Conservation (phyloP, 2,888 invertebrate genomes). For the Scaptomyza reducta region DNA sequence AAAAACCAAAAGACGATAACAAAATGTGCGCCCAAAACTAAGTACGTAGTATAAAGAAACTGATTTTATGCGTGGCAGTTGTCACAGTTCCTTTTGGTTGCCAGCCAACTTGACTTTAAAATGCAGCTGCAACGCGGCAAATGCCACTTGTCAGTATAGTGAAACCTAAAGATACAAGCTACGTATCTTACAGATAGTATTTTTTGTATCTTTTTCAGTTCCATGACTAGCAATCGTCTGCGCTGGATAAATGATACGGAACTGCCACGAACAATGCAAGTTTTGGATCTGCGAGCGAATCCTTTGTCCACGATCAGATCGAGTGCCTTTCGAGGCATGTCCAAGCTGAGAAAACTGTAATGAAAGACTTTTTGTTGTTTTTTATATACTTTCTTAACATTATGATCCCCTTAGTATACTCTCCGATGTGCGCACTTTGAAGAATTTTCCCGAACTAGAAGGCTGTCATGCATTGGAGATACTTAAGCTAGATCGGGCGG, state of each 20-base stretch:
- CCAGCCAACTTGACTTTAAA: constrained; percentile 67
- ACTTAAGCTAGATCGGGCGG: constrained; percentile 92
- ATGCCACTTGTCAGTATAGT: constrained; percentile 66
- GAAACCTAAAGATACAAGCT: constrained; percentile 41
- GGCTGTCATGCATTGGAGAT: constrained; percentile 92
- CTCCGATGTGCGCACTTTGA: constrained; percentile 92
- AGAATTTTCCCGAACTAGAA: constrained; percentile 92
- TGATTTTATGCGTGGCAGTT: constrained; percentile 59
- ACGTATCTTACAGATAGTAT: constrained; percentile 10
- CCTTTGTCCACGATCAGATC: constrained; percentile 89
- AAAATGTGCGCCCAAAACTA: constrained; percentile 50
- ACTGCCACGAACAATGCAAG: constrained; percentile 89
- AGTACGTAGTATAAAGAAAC: constrained; percentile 24
- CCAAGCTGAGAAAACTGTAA: constrained; percentile 91
- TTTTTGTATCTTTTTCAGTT: constrained; percentile 84
- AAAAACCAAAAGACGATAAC: constrained; percentile 55
- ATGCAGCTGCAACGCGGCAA: constrained; percentile 60
- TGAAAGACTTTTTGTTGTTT: too few species aligned
- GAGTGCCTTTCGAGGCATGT: constrained; percentile 90
- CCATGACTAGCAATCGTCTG: constrained; percentile 92
- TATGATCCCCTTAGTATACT: constrained; percentile 87
- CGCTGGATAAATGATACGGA: constrained; percentile 89
- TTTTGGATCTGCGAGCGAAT: constrained; percentile 93
- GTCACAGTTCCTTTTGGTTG: constrained; percentile 53
- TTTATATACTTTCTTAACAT: too few species aligned